Evolutionary conservation across 2,113 vertebrate species (phyloP).

Genomic region (Hyla sarda): DNA sequence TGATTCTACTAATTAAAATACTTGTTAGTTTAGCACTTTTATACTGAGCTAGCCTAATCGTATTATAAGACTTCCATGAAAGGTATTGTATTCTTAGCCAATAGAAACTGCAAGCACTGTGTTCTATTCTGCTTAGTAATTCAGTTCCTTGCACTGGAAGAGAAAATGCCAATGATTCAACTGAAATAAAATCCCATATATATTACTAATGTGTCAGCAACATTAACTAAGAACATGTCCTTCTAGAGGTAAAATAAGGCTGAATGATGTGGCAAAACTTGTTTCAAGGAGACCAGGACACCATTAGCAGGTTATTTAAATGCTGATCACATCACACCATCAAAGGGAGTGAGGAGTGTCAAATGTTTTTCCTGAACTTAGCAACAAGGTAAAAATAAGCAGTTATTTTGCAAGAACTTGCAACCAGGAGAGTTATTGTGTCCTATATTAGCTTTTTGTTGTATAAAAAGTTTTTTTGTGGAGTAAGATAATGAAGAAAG

Average conservation of each 20-base stretch:
- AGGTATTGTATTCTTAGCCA: not conserved
- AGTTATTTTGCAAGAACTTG: not conserved
- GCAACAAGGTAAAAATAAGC: constrained; percentile 11
- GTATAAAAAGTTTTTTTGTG: not conserved
- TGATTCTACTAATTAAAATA: not conserved
- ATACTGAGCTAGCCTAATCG: not conserved
- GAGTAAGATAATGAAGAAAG: not conserved
- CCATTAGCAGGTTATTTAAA: constrained; percentile 46
- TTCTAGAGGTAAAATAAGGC: constrained; percentile 51
- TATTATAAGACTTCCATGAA: constrained; percentile 10
- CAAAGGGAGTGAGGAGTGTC: not conserved
- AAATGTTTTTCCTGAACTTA: constrained; percentile 30
- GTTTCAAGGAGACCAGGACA: constrained; percentile 42
- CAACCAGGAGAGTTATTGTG: not conserved
- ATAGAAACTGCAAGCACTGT: constrained; percentile 20
- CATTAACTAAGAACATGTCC: constrained; percentile 43
- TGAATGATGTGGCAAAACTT: constrained; percentile 40
- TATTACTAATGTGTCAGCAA: constrained; percentile 54
- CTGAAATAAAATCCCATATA: constrained; percentile 56
- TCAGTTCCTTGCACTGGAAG: constrained; percentile 24
- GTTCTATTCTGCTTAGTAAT: constrained; percentile 38
- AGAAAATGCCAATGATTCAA: constrained; percentile 43
- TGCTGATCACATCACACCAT: constrained; percentile 44
- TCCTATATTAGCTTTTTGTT: not conserved
- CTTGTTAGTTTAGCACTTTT: not conserved